These are phyloP conservation scores for Scomber colias DNA, from an alignment of 2,113 vertebrate species.

Conservation along the genomic window DNA sequence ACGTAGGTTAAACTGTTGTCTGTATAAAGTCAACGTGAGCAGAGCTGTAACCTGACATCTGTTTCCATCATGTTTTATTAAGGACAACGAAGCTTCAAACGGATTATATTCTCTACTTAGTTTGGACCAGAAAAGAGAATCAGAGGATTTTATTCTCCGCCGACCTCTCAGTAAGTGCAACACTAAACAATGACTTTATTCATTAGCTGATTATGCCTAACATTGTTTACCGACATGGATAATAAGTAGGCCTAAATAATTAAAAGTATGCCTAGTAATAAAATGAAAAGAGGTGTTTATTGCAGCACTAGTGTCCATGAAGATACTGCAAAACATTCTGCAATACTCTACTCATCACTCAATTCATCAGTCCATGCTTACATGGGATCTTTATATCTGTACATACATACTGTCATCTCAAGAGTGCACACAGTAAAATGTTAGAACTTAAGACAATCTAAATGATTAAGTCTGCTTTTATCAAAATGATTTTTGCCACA, in stretches of 20 bases:
- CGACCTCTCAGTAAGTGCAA: constrained; percentile 79
- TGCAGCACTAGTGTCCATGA: neutral
- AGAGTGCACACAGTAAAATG: neutral
- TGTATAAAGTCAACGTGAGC: constrained; percentile 28
- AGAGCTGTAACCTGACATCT: neutral
- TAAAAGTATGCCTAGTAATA: constrained; percentile 8
- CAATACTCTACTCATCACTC: neutral
- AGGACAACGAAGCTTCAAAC: constrained; percentile 71
- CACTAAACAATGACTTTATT: constrained; percentile 31
- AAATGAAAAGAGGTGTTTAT: neutral
- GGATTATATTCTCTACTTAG: constrained; percentile 75
- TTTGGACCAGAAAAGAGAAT: constrained; percentile 77
- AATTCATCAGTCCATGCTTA: neutral
- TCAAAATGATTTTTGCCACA: neutral
- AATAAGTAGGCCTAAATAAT: neutral
- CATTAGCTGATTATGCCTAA: constrained; percentile 24
- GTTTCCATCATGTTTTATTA: constrained; percentile 26
- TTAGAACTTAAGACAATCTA: neutral
- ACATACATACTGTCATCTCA: too few species aligned
- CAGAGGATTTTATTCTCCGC: constrained; percentile 78
- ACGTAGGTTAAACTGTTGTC: neutral
- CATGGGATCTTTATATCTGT: neutral
- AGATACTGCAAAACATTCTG: neutral
- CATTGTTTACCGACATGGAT: neutral
- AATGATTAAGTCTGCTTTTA: neutral